Conservation (phyloP, 1,140 invertebrate species). For the Cecropterus lyciades region DNA sequence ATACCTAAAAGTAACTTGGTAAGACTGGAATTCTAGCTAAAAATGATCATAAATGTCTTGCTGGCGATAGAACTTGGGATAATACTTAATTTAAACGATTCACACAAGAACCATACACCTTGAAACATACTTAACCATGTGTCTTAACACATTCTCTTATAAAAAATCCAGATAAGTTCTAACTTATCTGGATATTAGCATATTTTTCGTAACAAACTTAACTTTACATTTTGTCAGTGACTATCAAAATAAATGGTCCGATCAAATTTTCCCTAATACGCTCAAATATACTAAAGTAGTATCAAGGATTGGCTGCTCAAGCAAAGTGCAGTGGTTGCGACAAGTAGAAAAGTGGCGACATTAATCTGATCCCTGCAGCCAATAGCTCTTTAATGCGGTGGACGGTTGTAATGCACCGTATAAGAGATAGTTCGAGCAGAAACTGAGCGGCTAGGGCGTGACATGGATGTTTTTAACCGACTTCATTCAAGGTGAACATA, state of each 20-base stretch:
- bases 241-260: background rate
- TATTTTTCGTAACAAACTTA: too few relatives aligned
- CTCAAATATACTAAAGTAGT: background rate
- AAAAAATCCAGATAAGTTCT: too few relatives aligned
- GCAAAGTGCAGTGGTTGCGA: constrained; percentile 51
- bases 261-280: background rate
- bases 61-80: too few relatives aligned
- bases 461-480: background rate
- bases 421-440: constrained; percentile 57
- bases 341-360: constrained; percentile 72
- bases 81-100: too few relatives aligned
- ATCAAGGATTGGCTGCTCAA: background rate
- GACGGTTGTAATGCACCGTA: constrained; percentile 66
- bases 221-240: background rate
- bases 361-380: constrained; percentile 67
- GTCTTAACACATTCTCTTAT: too few relatives aligned
- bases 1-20: too few relatives aligned
- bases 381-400: constrained; percentile 66
- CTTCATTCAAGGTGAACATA: background rate
- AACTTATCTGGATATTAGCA: too few relatives aligned
- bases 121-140: too few relatives aligned
- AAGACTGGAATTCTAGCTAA: too few relatives aligned
- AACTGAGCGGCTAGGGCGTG: constrained; percentile 41
- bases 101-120: too few relatives aligned
- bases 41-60: too few relatives aligned